Percentiles rank a stretch among this genome's conserved stretches.
Evolutionary conservation across 2,113 vertebrate species (phyloP).

Genomic region (Condylura cristata): DNA sequence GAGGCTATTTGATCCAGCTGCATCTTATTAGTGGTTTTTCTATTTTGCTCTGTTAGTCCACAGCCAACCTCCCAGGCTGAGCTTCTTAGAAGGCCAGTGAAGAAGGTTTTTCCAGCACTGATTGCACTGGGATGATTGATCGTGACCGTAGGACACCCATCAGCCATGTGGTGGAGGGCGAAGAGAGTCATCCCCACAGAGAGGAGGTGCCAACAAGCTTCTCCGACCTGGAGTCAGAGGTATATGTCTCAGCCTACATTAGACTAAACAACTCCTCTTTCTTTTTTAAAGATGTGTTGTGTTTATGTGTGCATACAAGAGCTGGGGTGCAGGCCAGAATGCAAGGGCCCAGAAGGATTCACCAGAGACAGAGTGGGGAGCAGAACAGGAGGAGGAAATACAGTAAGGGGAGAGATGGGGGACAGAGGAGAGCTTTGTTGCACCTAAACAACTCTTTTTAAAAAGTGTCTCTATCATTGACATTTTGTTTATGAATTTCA

Average conservation of each 20-base stretch:
- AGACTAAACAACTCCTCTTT: not conserved
- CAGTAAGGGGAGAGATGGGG: too few relatives aligned
- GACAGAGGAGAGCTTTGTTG: too few relatives aligned
- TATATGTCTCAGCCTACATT: not conserved
- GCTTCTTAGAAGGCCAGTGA: not conserved
- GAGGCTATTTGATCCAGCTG: conserved; percentile 42
- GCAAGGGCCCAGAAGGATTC: too few relatives aligned
- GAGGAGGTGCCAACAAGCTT: not conserved
- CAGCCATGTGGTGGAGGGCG: not conserved
- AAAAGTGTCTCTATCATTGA: not conserved
- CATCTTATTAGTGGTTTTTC: conserved; percentile 27
- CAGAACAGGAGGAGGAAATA: too few relatives aligned
- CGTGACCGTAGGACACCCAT: not conserved
- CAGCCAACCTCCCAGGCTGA: conserved; percentile 19
- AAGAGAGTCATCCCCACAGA: not conserved
- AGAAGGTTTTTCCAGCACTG: not conserved
- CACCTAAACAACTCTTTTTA: not conserved
- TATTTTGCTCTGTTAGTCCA: conserved; percentile 32
- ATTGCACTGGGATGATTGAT: not conserved
- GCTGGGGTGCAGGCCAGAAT: too few relatives aligned
- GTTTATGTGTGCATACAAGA: too few relatives aligned
- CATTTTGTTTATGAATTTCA: not conserved
- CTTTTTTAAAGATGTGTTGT: too few relatives aligned
- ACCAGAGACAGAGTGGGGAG: not conserved
- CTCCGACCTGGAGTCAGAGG: not conserved